Percentiles rank a stretch among this genome's conserved stretches.
phyloP scores from a whole-genome alignment of 2,888 invertebrate species.

The Caenorhabditis sinica region DNA sequence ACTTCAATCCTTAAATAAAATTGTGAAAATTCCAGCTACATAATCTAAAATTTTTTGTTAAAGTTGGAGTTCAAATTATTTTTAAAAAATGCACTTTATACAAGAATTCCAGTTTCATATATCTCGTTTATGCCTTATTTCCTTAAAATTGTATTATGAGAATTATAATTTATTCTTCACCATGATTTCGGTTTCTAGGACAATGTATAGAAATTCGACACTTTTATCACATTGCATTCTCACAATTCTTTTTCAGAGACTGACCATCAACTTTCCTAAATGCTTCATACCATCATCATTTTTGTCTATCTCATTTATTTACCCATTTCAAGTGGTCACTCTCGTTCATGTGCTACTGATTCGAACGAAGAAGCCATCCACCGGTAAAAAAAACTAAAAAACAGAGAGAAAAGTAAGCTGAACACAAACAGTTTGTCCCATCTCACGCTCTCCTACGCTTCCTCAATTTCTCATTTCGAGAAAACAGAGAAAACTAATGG shows the following conservation, averaged over 20 bases:
- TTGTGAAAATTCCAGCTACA: too few species aligned
- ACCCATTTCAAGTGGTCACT: slow-evolving; percentile 48
- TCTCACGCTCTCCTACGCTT: slow-evolving; percentile 29
- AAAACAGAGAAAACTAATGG: slow-evolving; percentile 10
- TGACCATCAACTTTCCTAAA: neutral
- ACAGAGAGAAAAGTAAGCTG: slow-evolving; percentile 7
- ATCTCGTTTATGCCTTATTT: too few species aligned
- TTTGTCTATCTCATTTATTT: slow-evolving; percentile 29
- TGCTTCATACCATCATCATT: neutral
- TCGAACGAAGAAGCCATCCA: slow-evolving; percentile 22
- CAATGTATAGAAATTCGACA: too few species aligned
- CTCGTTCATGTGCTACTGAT: slow-evolving; percentile 24
- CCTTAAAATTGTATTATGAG: too few species aligned
- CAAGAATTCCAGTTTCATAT: too few species aligned
- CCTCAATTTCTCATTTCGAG: slow-evolving; percentile 9
- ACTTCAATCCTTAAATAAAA: too few species aligned
- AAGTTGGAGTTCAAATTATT: too few species aligned
- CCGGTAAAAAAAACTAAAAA: slow-evolving; percentile 24
- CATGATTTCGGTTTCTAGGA: too few species aligned
- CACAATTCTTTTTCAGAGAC: neutral
- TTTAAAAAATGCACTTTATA: too few species aligned
- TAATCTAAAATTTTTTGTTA: too few species aligned
- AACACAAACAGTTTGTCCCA: slow-evolving; percentile 30
- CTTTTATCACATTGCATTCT: too few species aligned
- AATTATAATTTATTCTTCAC: too few species aligned